Conservation (phyloP, 2,113 vertebrate genomes). For the Tyto alba region DNA sequence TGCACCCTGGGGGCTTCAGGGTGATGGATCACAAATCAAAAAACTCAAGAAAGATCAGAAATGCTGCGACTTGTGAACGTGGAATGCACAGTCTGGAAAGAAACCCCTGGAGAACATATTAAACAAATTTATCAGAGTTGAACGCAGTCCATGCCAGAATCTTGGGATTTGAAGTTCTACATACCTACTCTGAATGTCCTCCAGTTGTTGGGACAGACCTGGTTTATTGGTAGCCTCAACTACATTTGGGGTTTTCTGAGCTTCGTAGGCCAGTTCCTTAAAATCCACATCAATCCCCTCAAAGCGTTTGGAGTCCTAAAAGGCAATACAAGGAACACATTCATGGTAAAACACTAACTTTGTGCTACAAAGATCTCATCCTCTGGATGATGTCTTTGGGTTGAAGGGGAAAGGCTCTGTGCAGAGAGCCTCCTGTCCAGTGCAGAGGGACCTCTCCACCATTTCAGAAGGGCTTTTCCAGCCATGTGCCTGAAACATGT, state of each 20-base stretch:
- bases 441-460: not conserved
- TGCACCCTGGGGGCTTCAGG: not conserved
- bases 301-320: slow-evolving; percentile 88
- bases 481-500: not conserved
- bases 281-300: slow-evolving; percentile 89
- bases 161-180: not conserved
- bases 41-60: not conserved
- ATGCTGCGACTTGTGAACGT: not conserved
- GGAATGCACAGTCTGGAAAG: not conserved
- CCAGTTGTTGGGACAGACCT: slow-evolving; percentile 84
- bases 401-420: not conserved
- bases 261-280: slow-evolving; percentile 79
- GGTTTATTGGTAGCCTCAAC: slow-evolving; percentile 87
- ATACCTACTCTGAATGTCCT: slow-evolving; percentile 90
- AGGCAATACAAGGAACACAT: not conserved
- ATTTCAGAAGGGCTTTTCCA: not conserved
- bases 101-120: not conserved
- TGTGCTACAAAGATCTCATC: not conserved
- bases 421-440: not conserved
- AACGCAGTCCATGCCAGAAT: not conserved
- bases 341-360: rapidly evolving
- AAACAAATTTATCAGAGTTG: not conserved
- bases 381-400: not conserved
- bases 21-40: not conserved
- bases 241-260: slow-evolving; percentile 86